A percentile compares a stretch with the other conserved stretches of the same genome.
Conservation (phyloP, 64 coral and sea anemone genomes). For the Anthopleura sola region DNA sequence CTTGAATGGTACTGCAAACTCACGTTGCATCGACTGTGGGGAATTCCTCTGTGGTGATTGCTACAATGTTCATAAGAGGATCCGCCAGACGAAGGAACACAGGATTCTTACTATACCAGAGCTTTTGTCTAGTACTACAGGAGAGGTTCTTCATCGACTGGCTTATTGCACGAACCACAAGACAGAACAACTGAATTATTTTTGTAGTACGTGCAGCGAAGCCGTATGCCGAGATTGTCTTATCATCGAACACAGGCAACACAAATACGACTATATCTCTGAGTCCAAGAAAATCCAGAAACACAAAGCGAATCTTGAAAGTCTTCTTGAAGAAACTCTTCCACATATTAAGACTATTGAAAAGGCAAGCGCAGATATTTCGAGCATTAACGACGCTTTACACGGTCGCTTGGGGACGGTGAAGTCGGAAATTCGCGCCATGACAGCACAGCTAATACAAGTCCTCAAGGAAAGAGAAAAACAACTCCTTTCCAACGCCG, state of each 20-base stretch:
- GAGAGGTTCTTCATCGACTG: conserved; percentile 66
- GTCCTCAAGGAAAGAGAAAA: conserved; percentile 72
- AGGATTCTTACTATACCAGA: conserved; percentile 78
- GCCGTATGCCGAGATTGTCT: conserved; percentile 81
- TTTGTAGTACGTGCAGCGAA: conserved; percentile 74
- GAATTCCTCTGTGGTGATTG: conserved; percentile 89
- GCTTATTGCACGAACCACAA: conserved; percentile 69
- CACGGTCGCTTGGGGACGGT: conserved; percentile 58
- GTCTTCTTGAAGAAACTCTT: conserved; percentile 50
- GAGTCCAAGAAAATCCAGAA: conserved; percentile 84
- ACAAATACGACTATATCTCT: conserved; percentile 83
- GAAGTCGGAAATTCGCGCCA: conserved; percentile 62
- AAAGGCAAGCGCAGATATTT: conserved; percentile 56
- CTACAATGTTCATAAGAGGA: conserved; percentile 80
- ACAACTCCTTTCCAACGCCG: conserved; percentile 50
- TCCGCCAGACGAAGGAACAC: conserved; percentile 88
- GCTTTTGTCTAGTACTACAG: conserved; percentile 76
- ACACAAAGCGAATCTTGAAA: conserved; percentile 55
- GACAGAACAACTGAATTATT: conserved; percentile 74
- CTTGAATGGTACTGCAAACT: conserved; percentile 46
- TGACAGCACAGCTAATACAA: conserved; percentile 55
- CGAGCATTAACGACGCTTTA: conserved; percentile 50
- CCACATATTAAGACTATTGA: conserved; percentile 48
- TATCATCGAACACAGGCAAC: conserved; percentile 87
- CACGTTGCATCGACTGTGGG: conserved; percentile 80